Conservation (phyloP, 1,140 invertebrate species). For the Chymomyza costata region DNA sequence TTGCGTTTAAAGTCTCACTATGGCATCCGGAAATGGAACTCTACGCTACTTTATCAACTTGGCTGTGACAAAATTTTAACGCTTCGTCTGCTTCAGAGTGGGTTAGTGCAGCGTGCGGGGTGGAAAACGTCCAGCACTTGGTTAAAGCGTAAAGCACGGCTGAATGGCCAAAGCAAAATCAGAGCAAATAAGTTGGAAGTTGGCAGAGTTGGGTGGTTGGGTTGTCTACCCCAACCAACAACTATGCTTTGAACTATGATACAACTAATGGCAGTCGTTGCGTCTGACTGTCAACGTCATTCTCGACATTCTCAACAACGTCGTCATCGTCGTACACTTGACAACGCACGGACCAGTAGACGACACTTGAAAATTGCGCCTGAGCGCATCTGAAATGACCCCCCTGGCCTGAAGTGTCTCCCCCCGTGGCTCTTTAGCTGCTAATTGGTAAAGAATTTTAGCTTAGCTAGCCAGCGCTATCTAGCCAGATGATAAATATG, state of each 20-base stretch:
- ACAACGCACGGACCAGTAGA: not conserved
- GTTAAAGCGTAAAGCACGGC: slow-evolving; percentile 24
- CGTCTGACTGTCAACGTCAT: slow-evolving; percentile 7
- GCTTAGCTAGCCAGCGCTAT: too few relatives aligned
- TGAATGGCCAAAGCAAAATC: slow-evolving; percentile 46
- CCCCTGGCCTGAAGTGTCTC: slow-evolving; percentile 4
- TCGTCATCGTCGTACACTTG: not conserved
- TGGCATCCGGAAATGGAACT: slow-evolving; percentile 58
- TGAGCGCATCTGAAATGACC: too few relatives aligned
- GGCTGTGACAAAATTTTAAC: slow-evolving; percentile 59
- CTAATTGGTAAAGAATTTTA: slow-evolving; percentile 62
- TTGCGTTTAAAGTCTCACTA: slow-evolving; percentile 40
- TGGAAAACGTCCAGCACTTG: slow-evolving; percentile 43
- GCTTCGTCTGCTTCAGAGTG: slow-evolving; percentile 49
- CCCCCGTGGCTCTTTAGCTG: too few relatives aligned
- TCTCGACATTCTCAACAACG: slow-evolving; percentile 2
- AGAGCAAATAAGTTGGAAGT: slow-evolving; percentile 28
- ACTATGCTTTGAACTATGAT: slow-evolving; percentile 69
- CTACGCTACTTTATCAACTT: slow-evolving; percentile 65
- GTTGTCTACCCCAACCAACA: too few relatives aligned
- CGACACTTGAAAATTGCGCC: too few relatives aligned
- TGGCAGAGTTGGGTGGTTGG: too few relatives aligned
- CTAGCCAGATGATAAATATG: too few relatives aligned
- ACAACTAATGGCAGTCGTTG: slow-evolving; percentile 58
- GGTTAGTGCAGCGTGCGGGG: not conserved